Percentiles rank a stretch among this genome's conserved stretches.
These are phyloP conservation scores for Macquaria ambigua DNA, from an alignment of 2,113 vertebrate genomes.

Conservation along the genomic window DNA sequence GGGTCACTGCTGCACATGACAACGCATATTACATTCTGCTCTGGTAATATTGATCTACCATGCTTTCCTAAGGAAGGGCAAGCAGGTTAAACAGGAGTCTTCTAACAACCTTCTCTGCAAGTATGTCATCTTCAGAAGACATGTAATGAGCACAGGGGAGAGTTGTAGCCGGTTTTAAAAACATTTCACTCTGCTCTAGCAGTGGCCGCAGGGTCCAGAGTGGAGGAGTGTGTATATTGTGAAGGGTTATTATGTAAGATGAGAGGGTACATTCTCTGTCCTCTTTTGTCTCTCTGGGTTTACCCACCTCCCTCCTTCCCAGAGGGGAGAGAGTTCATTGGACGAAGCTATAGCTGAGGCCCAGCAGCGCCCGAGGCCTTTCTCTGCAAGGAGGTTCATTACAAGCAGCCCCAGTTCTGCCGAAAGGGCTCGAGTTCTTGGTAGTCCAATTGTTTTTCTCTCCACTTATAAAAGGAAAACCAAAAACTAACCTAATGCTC, in stretches of 20 bases:
- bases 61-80: not conserved
- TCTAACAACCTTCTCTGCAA: conserved; percentile 19
- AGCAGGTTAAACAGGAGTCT: not conserved
- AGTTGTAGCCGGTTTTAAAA: not conserved
- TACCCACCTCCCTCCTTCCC: conserved; percentile 51
- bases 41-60: conserved; percentile 37
- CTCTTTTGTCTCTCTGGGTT: conserved; percentile 63
- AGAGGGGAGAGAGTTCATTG: conserved; percentile 44
- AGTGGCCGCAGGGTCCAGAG: conserved; percentile 2
- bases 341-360: conserved; percentile 56
- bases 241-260: conserved; percentile 66
- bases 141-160: not conserved
- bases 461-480: not conserved
- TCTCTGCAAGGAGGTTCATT: conserved; percentile 37
- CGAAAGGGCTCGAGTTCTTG: conserved; percentile 15
- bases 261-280: conserved; percentile 55
- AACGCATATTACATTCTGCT: conserved; percentile 37
- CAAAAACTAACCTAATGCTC: not conserved
- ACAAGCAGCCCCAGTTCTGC: conserved; percentile 16
- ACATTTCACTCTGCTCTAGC: conserved; percentile 20
- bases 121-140: conserved; percentile 17
- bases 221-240: conserved; percentile 41
- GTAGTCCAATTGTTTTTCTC: not conserved
- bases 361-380: conserved; percentile 29
- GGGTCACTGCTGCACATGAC: not conserved